phyloP scores from a whole-genome alignment of 2,113 vertebrate genomes.

The Thinocorus orbignyianus region DNA sequence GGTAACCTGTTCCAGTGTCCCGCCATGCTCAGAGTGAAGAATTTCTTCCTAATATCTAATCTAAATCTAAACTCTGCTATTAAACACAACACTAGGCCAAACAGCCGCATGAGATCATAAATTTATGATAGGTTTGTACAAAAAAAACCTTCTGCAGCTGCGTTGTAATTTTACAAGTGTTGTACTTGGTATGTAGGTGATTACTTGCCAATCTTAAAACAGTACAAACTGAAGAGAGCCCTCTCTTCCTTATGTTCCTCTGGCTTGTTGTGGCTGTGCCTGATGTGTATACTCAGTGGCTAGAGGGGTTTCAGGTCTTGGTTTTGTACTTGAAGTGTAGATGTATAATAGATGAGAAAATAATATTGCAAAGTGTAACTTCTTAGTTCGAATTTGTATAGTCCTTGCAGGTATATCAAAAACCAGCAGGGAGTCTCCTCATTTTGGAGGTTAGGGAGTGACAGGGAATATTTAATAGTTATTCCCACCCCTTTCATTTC shows the following conservation, averaged over 20 bases:
- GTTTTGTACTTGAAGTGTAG: background rate
- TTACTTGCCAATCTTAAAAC: background rate
- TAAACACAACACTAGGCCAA: background rate
- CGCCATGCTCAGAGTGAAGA: background rate
- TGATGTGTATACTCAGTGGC: background rate
- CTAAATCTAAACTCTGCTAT: background rate
- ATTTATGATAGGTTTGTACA: background rate
- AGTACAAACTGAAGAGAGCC: background rate
- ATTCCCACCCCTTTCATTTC: background rate
- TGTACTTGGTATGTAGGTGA: background rate
- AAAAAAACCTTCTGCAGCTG: background rate
- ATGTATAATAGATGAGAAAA: background rate
- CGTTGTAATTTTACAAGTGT: background rate
- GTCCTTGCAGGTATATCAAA: background rate
- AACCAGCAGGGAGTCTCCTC: background rate
- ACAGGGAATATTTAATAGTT: background rate
- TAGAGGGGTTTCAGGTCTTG: background rate
- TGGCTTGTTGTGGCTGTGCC: background rate
- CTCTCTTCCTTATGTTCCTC: background rate
- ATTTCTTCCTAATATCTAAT: background rate
- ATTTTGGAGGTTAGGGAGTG: rapidly evolving
- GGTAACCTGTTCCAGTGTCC: background rate
- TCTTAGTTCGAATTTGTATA: background rate
- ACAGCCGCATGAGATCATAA: background rate
- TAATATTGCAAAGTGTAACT: background rate